Evolutionary conservation across 2,797 vertebrate genomes (phyloP).

Genomic region (Semaprochilodus insignis): DNA sequence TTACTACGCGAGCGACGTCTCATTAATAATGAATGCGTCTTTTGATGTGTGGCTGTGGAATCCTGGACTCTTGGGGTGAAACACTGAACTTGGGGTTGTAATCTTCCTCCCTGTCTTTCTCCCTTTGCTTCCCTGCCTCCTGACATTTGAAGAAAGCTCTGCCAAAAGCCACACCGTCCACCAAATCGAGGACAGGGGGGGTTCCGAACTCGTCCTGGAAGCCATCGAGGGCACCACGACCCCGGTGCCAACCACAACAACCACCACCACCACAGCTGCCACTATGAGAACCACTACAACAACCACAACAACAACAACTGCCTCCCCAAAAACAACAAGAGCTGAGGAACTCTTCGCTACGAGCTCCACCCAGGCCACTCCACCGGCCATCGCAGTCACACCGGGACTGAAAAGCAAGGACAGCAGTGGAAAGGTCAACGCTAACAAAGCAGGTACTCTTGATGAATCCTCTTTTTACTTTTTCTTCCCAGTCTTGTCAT

Average conservation of each 20-base stretch:
- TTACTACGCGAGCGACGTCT: constrained; percentile 50
- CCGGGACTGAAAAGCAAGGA: constrained; percentile 73
- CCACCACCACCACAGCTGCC: constrained; percentile 40
- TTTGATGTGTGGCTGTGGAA: constrained; percentile 59
- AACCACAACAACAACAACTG: constrained; percentile 43
- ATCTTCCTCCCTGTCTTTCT: constrained; percentile 31
- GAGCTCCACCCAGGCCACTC: constrained; percentile 52
- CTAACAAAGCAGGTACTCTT: constrained; percentile 81
- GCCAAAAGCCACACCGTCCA: constrained; percentile 70
- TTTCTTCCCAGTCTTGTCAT: not conserved
- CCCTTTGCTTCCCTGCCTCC: not conserved
- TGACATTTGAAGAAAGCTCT: constrained; percentile 72
- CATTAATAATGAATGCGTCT: constrained; percentile 52
- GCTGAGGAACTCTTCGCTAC: constrained; percentile 25
- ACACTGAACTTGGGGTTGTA: constrained; percentile 33
- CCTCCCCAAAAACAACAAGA: constrained; percentile 1
- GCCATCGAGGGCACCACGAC: constrained; percentile 62
- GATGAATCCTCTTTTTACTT: not conserved
- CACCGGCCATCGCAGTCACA: constrained; percentile 63
- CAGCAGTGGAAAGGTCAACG: constrained; percentile 52
- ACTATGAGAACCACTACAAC: constrained; percentile 44
- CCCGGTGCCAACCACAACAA: constrained; percentile 55
- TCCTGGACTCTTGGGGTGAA: constrained; percentile 40
- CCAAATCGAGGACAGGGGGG: constrained; percentile 75
- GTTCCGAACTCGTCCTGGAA: constrained; percentile 70